Percentiles rank a stretch among this genome's conserved stretches.
phyloP scores from a whole-genome alignment of 2,888 invertebrate genomes.

The Caenorhabditis sp. region DNA sequence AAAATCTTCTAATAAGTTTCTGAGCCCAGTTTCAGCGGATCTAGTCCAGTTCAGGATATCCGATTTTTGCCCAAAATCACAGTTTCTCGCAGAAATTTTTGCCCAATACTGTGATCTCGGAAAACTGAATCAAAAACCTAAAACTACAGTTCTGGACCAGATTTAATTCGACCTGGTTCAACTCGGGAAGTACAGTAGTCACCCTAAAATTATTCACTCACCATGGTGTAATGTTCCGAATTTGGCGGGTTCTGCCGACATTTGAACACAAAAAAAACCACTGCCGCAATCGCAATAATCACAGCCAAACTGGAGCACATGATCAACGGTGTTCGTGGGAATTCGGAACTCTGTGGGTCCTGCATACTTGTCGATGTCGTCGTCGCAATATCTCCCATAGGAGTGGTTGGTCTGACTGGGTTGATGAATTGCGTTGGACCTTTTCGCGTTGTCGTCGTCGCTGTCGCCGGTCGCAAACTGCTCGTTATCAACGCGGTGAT shows the following conservation, averaged over 20 bases:
- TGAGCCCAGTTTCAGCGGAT: too few relatives aligned
- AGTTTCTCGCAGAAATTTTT: too few relatives aligned
- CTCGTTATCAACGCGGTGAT: constrained; percentile 30
- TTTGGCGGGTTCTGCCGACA: constrained; percentile 55
- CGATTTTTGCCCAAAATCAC: too few relatives aligned
- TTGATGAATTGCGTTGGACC: constrained; percentile 22
- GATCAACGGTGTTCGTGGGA: constrained; percentile 61
- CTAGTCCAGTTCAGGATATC: too few relatives aligned
- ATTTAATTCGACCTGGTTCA: too few relatives aligned
- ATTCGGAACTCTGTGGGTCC: constrained; percentile 52
- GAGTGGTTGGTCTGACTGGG: constrained; percentile 68
- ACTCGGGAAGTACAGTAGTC: too few relatives aligned
- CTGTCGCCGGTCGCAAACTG: constrained; percentile 23
- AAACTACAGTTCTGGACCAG: too few relatives aligned
- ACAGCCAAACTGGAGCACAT: constrained; percentile 60
- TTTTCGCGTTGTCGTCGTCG: constrained; percentile 24
- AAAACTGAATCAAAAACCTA: too few relatives aligned
- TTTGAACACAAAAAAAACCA: constrained; percentile 65
- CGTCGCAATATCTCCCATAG: constrained; percentile 61
- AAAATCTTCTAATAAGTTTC: too few relatives aligned
- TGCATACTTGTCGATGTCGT: constrained; percentile 48
- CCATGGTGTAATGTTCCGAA: constrained; percentile 61
- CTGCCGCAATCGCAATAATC: constrained; percentile 57
- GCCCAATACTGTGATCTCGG: too few relatives aligned
- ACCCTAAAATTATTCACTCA: too few relatives aligned